phyloP scores from a whole-genome alignment of 2,888 invertebrate species.

The Eupithecia exiguata region DNA sequence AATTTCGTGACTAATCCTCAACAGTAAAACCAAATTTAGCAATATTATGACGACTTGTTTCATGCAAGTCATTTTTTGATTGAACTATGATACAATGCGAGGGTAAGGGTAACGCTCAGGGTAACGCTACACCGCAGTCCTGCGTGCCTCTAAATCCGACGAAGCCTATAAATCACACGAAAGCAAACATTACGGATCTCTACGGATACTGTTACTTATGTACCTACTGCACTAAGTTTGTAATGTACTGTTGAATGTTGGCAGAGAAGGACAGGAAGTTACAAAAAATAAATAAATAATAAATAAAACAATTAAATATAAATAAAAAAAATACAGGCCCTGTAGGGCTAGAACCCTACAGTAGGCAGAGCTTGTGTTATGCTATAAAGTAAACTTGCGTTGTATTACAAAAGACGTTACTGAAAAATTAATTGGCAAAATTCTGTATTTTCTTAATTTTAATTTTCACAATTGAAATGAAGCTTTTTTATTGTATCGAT shows the following conservation, averaged over 20 bases:
- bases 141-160: slow-evolving; percentile 80
- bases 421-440: neutral
- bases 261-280: neutral
- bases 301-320: neutral
- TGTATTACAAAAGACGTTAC: neutral
- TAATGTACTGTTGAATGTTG: slow-evolving; percentile 34
- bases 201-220: slow-evolving; percentile 69
- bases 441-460: neutral
- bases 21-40: neutral
- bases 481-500: neutral
- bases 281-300: neutral
- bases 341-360: no score
- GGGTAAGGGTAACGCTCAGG: slow-evolving; percentile 63
- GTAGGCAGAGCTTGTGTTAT: neutral
- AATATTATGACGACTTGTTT: slow-evolving; percentile 28
- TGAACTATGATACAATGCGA: slow-evolving; percentile 37
- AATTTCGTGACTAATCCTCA: slow-evolving; percentile 5
- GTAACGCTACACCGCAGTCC: slow-evolving; percentile 72
- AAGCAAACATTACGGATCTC: slow-evolving; percentile 79
- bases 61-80: slow-evolving; percentile 39
- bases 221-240: slow-evolving; percentile 62
- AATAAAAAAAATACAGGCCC: no score
- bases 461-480: neutral
- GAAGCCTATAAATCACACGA: slow-evolving; percentile 85
- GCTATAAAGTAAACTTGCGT: neutral